Conservation (phyloP, 2,888 invertebrate species). For the Eupeodes luniger region DNA sequence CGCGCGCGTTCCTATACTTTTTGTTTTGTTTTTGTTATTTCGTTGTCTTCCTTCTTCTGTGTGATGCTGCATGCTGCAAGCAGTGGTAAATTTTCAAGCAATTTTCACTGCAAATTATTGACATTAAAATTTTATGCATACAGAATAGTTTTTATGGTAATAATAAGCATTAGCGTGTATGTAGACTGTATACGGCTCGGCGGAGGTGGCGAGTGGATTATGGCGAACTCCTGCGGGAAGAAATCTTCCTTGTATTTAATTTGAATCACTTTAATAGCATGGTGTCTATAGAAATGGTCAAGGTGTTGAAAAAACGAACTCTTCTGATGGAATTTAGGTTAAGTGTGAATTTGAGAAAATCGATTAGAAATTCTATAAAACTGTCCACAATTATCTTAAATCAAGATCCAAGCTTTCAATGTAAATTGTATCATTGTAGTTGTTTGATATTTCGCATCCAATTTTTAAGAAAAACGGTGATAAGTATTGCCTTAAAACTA, state of each 20-base stretch:
- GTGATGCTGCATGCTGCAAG: background rate
- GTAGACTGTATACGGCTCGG: too few relatives aligned
- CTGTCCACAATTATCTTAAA: too few relatives aligned
- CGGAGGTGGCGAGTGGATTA: too few relatives aligned
- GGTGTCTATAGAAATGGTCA: background rate
- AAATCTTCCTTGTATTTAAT: background rate
- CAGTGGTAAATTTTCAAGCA: constrained; percentile 48
- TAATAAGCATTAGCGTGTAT: constrained; percentile 10
- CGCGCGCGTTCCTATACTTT: constrained; percentile 53
- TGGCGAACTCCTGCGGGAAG: background rate
- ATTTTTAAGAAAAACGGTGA: too few relatives aligned
- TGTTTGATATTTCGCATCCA: too few relatives aligned
- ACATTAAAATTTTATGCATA: constrained; percentile 67
- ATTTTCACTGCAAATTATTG: constrained; percentile 72
- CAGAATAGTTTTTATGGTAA: constrained; percentile 58
- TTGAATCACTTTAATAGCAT: background rate
- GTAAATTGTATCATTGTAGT: too few relatives aligned
- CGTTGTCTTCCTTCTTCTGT: background rate
- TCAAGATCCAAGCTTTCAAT: too few relatives aligned
- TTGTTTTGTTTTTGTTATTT: constrained; percentile 33
- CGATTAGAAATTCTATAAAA: too few relatives aligned
- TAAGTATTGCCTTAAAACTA: too few relatives aligned
- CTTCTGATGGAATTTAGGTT: background rate
- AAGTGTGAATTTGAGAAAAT: background rate
- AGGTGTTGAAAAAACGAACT: background rate